Conservation (phyloP, 2,888 invertebrate species). For the Dendrolimus houi region DNA sequence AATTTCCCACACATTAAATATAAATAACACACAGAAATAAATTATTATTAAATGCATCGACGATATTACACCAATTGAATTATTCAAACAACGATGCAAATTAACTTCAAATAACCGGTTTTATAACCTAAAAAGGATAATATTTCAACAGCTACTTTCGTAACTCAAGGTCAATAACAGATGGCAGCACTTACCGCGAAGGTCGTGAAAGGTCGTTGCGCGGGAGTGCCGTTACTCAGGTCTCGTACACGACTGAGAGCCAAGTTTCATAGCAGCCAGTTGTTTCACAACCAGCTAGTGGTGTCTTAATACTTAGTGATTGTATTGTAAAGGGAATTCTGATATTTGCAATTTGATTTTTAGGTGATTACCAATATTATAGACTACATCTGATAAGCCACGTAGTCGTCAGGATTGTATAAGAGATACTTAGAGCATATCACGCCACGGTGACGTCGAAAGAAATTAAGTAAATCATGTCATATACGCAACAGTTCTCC, state of each 20-base stretch:
- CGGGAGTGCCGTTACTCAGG: slow-evolving; percentile 49
- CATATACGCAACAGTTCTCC: too few relatives aligned
- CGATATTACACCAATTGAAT: neutral
- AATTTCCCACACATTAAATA: neutral
- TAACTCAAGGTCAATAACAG: slow-evolving; percentile 44
- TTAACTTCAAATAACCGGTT: neutral
- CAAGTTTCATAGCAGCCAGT: slow-evolving; percentile 14
- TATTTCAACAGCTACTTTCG: slow-evolving; percentile 6
- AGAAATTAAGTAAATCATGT: too few relatives aligned
- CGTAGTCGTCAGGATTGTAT: neutral
- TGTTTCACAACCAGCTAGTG: slow-evolving; percentile 53
- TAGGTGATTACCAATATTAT: neutral
- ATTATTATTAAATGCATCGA: neutral
- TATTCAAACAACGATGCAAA: neutral
- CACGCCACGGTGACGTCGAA: neutral
- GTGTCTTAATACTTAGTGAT: slow-evolving; percentile 60
- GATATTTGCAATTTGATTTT: slow-evolving; percentile 2
- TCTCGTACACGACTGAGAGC: slow-evolving; percentile 60
- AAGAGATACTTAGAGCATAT: neutral
- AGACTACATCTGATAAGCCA: neutral
- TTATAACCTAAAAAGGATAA: slow-evolving; percentile 7
- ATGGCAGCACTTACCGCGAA: slow-evolving; percentile 54
- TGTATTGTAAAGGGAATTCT: slow-evolving; percentile 45
- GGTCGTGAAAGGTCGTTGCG: slow-evolving; percentile 47
- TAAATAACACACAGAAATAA: neutral